Conservation (phyloP, 1,140 invertebrate genomes). For the Penaeus vannamei region DNA sequence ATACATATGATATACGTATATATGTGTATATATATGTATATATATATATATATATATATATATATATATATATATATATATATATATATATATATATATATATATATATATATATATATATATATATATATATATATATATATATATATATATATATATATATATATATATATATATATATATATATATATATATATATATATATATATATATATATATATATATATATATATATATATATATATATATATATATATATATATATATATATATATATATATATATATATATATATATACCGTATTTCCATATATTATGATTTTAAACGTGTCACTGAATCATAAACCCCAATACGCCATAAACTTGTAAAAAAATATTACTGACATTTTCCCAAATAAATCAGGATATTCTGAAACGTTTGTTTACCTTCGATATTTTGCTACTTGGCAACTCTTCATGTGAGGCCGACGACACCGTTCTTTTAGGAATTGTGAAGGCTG, state of each 20-base stretch:
- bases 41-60: constrained; percentile 36
- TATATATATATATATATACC: constrained; percentile 7
- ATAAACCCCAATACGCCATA: too few relatives aligned
- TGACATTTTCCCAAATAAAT: too few relatives aligned
- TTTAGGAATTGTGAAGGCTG: too few relatives aligned
- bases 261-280: neutral
- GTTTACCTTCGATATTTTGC: too few relatives aligned
- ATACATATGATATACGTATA: too few relatives aligned
- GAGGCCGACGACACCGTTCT: too few relatives aligned
- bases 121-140: constrained; percentile 48
- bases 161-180: constrained; percentile 56
- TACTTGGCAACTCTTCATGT: too few relatives aligned
- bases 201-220: constrained; percentile 58
- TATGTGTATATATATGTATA: neutral
- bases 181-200: constrained; percentile 57
- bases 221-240: constrained; percentile 59
- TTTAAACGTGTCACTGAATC: too few relatives aligned
- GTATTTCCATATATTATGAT: neutral
- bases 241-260: constrained; percentile 29
- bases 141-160: constrained; percentile 55
- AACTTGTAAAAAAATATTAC: too few relatives aligned
- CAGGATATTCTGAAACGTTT: too few relatives aligned
- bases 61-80: constrained; percentile 52
- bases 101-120: constrained; percentile 50
- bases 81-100: constrained; percentile 49